phyloP scores from a whole-genome alignment of 2,113 vertebrate species.

The Campylorhamphus procurvoides region DNA sequence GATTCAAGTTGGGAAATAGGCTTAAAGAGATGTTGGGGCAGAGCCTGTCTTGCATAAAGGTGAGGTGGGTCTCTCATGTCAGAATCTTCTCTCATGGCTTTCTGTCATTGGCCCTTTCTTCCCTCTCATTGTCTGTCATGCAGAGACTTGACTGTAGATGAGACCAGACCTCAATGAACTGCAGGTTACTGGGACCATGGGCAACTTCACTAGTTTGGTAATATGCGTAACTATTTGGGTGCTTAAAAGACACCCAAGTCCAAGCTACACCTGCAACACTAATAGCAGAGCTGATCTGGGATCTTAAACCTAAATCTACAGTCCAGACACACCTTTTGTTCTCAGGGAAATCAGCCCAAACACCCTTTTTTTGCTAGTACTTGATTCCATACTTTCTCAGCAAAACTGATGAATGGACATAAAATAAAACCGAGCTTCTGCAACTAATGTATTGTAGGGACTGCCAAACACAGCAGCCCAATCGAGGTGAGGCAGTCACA shows the following conservation, averaged over 20 bases:
- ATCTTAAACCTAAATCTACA: background rate
- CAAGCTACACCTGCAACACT: background rate
- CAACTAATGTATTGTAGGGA: background rate
- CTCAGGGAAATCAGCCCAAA: background rate
- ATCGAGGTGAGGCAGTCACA: accelerated
- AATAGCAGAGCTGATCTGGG: background rate
- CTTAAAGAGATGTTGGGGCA: background rate
- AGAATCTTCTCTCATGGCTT: background rate
- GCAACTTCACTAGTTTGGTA: background rate
- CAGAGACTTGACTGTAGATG: background rate
- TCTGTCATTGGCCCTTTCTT: background rate
- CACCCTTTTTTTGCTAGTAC: background rate
- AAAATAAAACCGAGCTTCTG: background rate
- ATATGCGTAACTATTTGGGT: background rate
- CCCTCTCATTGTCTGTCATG: background rate
- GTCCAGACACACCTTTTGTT: background rate
- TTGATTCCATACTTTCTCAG: background rate
- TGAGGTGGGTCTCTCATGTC: background rate
- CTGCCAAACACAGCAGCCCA: background rate
- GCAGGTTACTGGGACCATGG: background rate
- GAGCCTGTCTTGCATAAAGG: background rate
- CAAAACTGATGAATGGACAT: background rate
- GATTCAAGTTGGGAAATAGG: background rate
- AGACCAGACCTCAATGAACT: background rate
- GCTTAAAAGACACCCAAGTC: background rate